Conservation (phyloP, 2,888 invertebrate genomes). For the Entomobrya multifasciata region DNA sequence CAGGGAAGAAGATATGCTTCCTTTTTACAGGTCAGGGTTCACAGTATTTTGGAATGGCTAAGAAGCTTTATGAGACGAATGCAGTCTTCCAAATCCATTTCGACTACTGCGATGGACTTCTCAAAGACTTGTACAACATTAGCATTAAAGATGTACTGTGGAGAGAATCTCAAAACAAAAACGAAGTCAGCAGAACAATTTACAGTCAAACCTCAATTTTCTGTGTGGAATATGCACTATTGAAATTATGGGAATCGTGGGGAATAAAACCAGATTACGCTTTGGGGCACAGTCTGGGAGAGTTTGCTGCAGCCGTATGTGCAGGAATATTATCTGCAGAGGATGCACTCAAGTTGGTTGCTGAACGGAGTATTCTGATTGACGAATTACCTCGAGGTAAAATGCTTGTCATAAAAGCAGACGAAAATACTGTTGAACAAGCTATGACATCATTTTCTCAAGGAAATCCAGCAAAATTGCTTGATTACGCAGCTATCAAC, state of each 20-base stretch:
- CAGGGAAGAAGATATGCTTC: constrained; percentile 55
- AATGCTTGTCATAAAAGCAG: constrained; percentile 47
- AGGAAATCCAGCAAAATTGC: too few species aligned
- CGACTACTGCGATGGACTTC: constrained; percentile 60
- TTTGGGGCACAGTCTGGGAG: constrained; percentile 30
- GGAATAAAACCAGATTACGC: too few species aligned
- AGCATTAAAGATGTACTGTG: too few species aligned
- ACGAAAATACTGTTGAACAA: too few species aligned
- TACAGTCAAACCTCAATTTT: too few species aligned
- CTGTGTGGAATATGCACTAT: too few species aligned
- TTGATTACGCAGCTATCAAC: constrained; percentile 67
- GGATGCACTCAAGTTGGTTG: constrained; percentile 37
- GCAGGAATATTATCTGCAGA: constrained; percentile 63
- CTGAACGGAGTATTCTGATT: too few species aligned
- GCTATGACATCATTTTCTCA: too few species aligned
- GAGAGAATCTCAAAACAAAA: too few species aligned
- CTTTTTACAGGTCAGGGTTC: constrained; percentile 58
- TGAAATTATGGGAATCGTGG: too few species aligned
- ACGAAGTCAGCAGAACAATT: too few species aligned
- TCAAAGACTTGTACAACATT: too few species aligned
- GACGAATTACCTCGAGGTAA: constrained; percentile 20
- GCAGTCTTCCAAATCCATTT: constrained; percentile 63
- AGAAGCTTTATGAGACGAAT: constrained; percentile 29
- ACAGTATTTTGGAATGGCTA: constrained; percentile 67
- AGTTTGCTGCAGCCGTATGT: constrained; percentile 70